phyloP scores from a whole-genome alignment of 2,797 vertebrate genomes.

The Protonibea diacanthus region DNA sequence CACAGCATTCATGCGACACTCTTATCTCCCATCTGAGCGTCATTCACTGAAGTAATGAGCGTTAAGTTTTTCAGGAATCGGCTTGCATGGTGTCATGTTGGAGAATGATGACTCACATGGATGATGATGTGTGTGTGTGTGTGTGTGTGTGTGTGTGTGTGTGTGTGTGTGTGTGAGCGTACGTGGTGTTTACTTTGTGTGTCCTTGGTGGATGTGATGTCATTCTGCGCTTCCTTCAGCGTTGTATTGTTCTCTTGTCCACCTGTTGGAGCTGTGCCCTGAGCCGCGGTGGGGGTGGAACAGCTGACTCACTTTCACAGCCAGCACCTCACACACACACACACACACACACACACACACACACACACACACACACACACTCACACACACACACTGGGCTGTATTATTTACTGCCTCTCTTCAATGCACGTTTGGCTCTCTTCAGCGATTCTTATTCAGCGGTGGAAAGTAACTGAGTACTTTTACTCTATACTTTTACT shows the following conservation, averaged over 20 bases:
- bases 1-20: neutral
- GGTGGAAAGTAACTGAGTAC: neutral
- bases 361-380: conserved; percentile 10
- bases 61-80: conserved; percentile 12
- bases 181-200: conserved; percentile 19
- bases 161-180: neutral
- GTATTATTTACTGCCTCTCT: conserved; percentile 17
- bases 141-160: conserved; percentile 1
- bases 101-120: conserved; percentile 52
- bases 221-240: conserved; percentile 37
- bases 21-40: conserved; percentile 36
- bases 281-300: conserved; percentile 48
- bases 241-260: conserved; percentile 62
- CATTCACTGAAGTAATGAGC: conserved; percentile 19
- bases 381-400: conserved; percentile 5
- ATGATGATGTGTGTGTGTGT: neutral
- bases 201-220: conserved; percentile 50
- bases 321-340: conserved; percentile 41
- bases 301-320: conserved; percentile 65
- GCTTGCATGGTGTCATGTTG: conserved; percentile 5
- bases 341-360: conserved; percentile 23
- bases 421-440: neutral
- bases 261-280: conserved; percentile 69
- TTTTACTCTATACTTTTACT: neutral
- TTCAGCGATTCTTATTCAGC: neutral